Conservation (phyloP, 35 echinoderm and acorn worm species). For the Apostichopus parvimensis region DNA sequence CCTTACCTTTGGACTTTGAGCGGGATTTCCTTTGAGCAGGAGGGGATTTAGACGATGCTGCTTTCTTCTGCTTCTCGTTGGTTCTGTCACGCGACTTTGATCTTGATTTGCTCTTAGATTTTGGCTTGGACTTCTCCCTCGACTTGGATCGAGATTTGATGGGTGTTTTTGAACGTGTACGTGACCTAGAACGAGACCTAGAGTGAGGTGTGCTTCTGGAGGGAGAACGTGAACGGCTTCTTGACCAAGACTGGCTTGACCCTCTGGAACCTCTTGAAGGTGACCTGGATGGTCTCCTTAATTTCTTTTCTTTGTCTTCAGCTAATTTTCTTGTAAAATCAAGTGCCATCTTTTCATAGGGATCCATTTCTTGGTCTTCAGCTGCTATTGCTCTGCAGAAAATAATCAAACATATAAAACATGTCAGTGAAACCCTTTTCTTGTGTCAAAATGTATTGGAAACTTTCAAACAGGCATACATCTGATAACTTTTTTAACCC, state of each 20-base stretch:
- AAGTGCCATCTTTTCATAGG: conserved; percentile 22
- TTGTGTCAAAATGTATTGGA: too few relatives aligned
- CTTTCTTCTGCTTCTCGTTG: neutral
- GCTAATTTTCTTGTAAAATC: conserved; percentile 47
- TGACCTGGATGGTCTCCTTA: conserved; percentile 33
- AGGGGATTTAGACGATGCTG: neutral
- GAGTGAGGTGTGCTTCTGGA: conserved; percentile 41
- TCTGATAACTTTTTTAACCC: too few relatives aligned
- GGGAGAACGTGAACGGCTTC: conserved; percentile 60
- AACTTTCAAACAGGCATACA: too few relatives aligned
- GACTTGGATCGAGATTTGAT: conserved; percentile 16
- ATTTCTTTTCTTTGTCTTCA: conserved; percentile 27
- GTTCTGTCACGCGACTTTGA: conserved; percentile 14
- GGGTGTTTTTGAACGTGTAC: conserved; percentile 44
- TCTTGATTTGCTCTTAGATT: conserved; percentile 37
- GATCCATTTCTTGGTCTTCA: conserved; percentile 42
- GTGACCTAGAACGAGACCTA: conserved; percentile 30
- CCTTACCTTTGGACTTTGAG: conserved; percentile 25
- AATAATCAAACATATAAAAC: neutral
- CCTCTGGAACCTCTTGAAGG: conserved; percentile 48
- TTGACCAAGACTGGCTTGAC: conserved; percentile 51
- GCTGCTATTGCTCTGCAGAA: conserved; percentile 22
- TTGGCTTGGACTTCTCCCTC: neutral
- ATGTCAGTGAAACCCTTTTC: too few relatives aligned
- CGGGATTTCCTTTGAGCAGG: neutral